phyloP scores from a whole-genome alignment of 1,140 invertebrate species.

The Leptoteleia sp. region DNA sequence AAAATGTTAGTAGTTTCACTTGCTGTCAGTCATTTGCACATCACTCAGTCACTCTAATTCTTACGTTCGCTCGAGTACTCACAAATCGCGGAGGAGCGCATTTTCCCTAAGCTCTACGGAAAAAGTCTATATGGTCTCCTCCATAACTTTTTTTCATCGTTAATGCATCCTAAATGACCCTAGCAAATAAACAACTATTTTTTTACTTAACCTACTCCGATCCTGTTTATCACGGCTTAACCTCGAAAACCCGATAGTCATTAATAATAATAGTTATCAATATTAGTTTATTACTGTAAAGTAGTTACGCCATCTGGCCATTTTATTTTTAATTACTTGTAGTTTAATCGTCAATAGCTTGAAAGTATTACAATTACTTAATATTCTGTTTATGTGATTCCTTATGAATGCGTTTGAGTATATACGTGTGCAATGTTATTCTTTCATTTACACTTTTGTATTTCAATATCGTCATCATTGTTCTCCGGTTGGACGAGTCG shows the following conservation, averaged over 20 bases:
- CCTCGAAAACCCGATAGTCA: slow-evolving; percentile 78
- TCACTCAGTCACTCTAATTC: slow-evolving; percentile 46
- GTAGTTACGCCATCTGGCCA: slow-evolving; percentile 71
- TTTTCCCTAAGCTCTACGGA: slow-evolving; percentile 72
- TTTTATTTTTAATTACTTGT: slow-evolving; percentile 78
- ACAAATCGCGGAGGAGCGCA: slow-evolving; percentile 66
- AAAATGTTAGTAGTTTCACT: slow-evolving; percentile 75
- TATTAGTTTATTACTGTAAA: slow-evolving; percentile 79
- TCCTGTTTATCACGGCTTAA: slow-evolving; percentile 79
- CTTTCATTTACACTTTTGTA: slow-evolving; percentile 59
- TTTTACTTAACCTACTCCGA: slow-evolving; percentile 69
- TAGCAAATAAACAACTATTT: slow-evolving; percentile 80
- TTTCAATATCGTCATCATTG: slow-evolving; percentile 65
- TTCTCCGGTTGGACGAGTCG: slow-evolving; percentile 67
- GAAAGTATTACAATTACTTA: slow-evolving; percentile 81
- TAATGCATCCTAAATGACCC: slow-evolving; percentile 73
- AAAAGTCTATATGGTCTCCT: slow-evolving; percentile 70
- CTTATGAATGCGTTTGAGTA: slow-evolving; percentile 80
- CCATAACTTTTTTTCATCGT: slow-evolving; percentile 64
- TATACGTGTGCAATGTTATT: slow-evolving; percentile 78
- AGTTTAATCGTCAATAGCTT: slow-evolving; percentile 81
- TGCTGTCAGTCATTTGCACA: slow-evolving; percentile 70
- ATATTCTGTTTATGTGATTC: slow-evolving; percentile 77
- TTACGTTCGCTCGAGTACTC: slow-evolving; percentile 54
- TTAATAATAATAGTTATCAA: slow-evolving; percentile 79